Conservation (phyloP, 2,113 vertebrate genomes). For the Pitta sordida region DNA sequence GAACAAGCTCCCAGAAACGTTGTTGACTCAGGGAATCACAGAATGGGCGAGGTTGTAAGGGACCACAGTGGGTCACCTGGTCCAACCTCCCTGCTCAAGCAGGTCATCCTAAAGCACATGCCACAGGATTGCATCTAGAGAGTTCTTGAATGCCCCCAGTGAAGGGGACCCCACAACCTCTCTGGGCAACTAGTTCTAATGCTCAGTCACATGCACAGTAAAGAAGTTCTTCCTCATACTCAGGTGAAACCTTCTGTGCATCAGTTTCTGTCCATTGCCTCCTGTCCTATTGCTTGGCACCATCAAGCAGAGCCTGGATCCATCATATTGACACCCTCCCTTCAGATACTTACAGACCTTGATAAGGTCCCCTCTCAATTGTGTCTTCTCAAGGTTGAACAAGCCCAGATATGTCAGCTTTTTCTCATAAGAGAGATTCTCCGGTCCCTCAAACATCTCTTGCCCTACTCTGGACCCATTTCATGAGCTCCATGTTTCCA, state of each 20-base stretch:
- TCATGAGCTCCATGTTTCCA: neutral
- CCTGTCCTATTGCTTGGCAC: neutral
- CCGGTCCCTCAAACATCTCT: fast-evolving
- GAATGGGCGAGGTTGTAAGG: no score
- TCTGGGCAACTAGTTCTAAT: neutral
- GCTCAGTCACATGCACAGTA: neutral
- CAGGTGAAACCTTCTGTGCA: neutral
- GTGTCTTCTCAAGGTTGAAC: neutral
- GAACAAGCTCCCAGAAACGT: neutral
- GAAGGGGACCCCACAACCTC: neutral
- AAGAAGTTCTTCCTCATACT: neutral
- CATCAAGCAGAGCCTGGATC: neutral
- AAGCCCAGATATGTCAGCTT: neutral
- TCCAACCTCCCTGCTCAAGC: neutral
- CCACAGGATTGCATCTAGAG: neutral
- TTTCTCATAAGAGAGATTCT: neutral
- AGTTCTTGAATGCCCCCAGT: neutral
- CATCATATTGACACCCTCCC: neutral
- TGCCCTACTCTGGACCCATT: neutral
- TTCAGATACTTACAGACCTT: neutral
- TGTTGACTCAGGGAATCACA: neutral
- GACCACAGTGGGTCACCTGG: no score
- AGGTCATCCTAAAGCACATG: neutral
- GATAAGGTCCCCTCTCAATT: neutral
- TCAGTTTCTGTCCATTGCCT: neutral